These are phyloP conservation scores for Psittacula cyanocephala DNA, from an alignment of 2,113 vertebrate genomes.

Conservation along the genomic window DNA sequence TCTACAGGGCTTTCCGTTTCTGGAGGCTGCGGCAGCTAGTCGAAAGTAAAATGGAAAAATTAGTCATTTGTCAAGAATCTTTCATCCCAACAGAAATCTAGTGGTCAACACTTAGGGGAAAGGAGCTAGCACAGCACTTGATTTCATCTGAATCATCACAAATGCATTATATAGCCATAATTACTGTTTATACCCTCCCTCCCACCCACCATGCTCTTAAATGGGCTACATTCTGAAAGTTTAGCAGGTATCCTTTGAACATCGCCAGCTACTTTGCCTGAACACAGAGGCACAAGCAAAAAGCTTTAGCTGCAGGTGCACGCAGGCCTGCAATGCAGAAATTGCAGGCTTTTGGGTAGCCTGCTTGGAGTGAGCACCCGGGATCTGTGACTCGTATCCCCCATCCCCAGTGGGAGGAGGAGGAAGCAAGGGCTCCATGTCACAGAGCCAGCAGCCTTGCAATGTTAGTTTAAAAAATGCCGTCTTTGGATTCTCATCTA, in stretches of 20 bases:
- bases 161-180: background rate
- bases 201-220: background rate
- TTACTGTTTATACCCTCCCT: background rate
- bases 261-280: background rate
- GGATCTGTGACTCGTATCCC: background rate
- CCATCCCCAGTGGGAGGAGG: background rate
- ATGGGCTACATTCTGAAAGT: background rate
- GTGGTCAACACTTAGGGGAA: slow-evolving; percentile 47
- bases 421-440: background rate
- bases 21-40: slow-evolving; percentile 88
- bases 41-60: slow-evolving; percentile 81
- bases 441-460: background rate
- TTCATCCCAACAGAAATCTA: slow-evolving; percentile 36
- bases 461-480: background rate
- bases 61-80: slow-evolving; percentile 47
- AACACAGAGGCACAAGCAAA: background rate
- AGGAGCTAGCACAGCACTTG: slow-evolving; percentile 14
- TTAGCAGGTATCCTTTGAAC: background rate
- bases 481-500: background rate
- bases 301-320: background rate
- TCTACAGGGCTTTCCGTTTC: slow-evolving; percentile 87
- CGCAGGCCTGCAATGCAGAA: background rate
- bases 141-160: slow-evolving; percentile 23
- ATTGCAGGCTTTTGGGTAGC: background rate
- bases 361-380: rapidly evolving